Evolutionary conservation across 1,140 invertebrate species (phyloP), one percentile per base, ranked within the genome.

Genomic region (Ooceraea biroi): DNA sequence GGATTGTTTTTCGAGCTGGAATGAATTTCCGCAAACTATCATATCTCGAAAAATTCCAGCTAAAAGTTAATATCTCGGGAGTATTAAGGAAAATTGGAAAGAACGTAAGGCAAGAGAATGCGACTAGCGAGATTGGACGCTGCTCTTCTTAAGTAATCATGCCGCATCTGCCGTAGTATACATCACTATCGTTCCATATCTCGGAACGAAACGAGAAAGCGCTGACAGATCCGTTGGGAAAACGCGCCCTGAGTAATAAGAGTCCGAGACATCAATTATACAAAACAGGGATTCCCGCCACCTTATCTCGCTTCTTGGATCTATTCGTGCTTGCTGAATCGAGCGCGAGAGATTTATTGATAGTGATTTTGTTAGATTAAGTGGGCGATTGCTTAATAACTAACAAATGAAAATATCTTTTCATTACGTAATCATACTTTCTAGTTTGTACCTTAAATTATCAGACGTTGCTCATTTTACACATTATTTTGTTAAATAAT

Each of bases 221-320:
- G 17, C 25, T 84, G 86, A 87, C 80, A 87, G 17, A 30, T 5
- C 80, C 85, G 58, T 69, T 76, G 57, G 66, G 66, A 80, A 0
- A 69, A 55, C 44, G 55, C 50, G 58, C 17, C 44, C 50, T 60
- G 61, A 86, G 50, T 89, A 89, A 88, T 85, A 85, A 88, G 68
- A 88, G 76, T 71, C 85, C 61, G 58, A 82, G 85, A 57, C 85
- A 84, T 85, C 86, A 88, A 87, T 87, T 88, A 84, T 84, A 72
- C 55, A 61, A n/a, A n/a, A 73, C 66, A 11, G 73, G 73, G 57
- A 88, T 77, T 63, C 50, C 30, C 74, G 27, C 69, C 55, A 74
- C 80, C 22, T 80, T 80, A 57, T 17, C 17, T 44, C 52, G 25
- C 5, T 7, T 78, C 46, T 22, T 41, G 52, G 11, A 69, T 80